A percentile compares a stretch with the other conserved stretches of the same genome.
Conservation (phyloP, 2,113 vertebrate genomes). For the Addax nasomaculatus region DNA sequence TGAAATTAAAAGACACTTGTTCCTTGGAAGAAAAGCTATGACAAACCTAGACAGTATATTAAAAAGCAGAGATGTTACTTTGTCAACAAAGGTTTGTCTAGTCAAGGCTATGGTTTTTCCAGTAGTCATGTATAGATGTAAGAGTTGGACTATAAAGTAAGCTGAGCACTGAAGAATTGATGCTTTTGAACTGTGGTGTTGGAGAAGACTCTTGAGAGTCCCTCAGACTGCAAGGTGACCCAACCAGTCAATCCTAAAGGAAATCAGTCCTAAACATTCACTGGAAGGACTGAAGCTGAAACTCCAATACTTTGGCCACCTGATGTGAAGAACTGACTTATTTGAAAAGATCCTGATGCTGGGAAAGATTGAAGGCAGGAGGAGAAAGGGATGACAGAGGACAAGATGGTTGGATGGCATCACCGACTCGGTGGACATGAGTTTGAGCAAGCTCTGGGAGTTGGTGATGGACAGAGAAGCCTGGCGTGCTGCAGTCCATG, state of each 20-base stretch:
- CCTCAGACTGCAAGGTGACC: background rate
- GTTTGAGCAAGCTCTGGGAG: background rate
- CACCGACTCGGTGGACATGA: background rate
- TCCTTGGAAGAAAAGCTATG: background rate
- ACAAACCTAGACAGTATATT: background rate
- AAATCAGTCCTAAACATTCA: background rate
- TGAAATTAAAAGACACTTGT: background rate
- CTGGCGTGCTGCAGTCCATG: background rate
- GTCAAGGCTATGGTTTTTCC: background rate
- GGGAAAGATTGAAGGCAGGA: background rate
- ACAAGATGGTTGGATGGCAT: background rate
- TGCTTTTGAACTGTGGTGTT: background rate
- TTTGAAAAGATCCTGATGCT: background rate
- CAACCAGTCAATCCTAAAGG: background rate
- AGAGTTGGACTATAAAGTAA: background rate
- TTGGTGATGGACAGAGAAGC: background rate
- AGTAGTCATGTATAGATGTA: background rate
- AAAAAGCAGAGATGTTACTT: background rate
- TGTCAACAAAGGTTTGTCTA: background rate
- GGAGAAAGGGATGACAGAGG: accelerated
- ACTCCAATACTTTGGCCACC: background rate
- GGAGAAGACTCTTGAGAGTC: background rate
- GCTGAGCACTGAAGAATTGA: background rate
- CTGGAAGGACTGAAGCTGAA: background rate
- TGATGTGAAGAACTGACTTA: background rate